Base-by-base conservation (phyloP, 2,113 vertebrate species). In the Calyptommatus sinebrachiatus region DNA sequence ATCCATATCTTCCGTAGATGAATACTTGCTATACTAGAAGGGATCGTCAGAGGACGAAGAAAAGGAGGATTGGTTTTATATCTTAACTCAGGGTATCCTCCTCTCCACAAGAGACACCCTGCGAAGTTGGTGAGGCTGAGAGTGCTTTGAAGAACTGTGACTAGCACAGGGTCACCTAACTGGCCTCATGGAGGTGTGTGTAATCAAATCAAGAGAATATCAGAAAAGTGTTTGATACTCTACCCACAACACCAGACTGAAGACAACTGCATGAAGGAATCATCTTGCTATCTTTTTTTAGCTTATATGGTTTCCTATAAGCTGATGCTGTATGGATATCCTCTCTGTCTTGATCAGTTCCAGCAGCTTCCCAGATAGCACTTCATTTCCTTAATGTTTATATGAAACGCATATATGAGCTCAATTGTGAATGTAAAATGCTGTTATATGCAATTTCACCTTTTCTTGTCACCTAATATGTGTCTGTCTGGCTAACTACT, bases 371-470 rank as follows among this genome's bases (percentile, higher is more conserved):
- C 28, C 45, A 6, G 11, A 26, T 10, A 20, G 4, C 45, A 62
- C 6, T 79, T 79, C 53, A 65, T 67, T 65, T 61, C 21, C 53
- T 53, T 20, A 24, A 57, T 29, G 18, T 65, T 67, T 80, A 74
- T 11, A 61, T 75, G 63, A 46, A 75, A 73, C 29, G n/a, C 28
- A 61, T 0, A 14, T 2, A 60, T 35, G 82, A 16, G 29, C 48
- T 78, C 31, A 0, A 29, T 21, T 53, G 71, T n/a, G 76, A 83
- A 2, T 78, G 22, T 21, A 71, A 57, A 71, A 71, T 62, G 29
- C 78, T 83, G 5, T 0, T 7, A 46, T 78, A 46, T 84, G 35
- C 31, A 75, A 81, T 86, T 82, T 83, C 9, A 45, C 83, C 31
- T 70, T 28, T 66, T 9, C 45, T n/a, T 20, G 9, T 3, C 65